phyloP scores from a whole-genome alignment of 2,888 invertebrate genomes.

The Toxonevra muliebris region DNA sequence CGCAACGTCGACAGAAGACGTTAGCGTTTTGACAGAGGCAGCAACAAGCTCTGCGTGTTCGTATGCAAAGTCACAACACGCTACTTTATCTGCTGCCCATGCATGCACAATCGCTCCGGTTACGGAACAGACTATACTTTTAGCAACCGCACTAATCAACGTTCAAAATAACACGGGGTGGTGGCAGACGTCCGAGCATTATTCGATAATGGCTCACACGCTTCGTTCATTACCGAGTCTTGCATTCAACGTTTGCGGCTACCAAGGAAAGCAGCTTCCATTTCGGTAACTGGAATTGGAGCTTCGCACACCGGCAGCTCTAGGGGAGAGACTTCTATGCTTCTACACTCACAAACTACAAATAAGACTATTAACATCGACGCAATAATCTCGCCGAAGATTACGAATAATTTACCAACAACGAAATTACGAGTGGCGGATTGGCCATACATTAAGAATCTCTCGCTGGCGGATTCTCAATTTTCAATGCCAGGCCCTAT shows the following conservation, averaged over 20 bases:
- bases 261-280: conserved; percentile 17
- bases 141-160: conserved; percentile 8
- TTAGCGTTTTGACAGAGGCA: background rate
- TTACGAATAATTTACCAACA: conserved; percentile 34
- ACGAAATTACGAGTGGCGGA: conserved; percentile 3
- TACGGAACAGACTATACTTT: background rate
- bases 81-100: background rate
- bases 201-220: too few species aligned
- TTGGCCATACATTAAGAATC: conserved; percentile 27
- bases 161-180: conserved; percentile 3
- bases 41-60: background rate
- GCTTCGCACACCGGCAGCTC: conserved; percentile 16
- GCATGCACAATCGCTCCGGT: background rate
- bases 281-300: conserved; percentile 32
- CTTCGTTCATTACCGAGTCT: conserved; percentile 32
- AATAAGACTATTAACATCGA: conserved; percentile 19
- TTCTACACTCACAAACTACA: conserved; percentile 12
- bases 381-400: conserved; percentile 28
- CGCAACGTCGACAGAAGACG: too few species aligned
- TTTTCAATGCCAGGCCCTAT: conserved; percentile 21
- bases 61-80: background rate
- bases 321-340: conserved; percentile 21
- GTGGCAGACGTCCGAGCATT: too few species aligned
- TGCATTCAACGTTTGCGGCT: conserved; percentile 31
- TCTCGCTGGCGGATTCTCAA: conserved; percentile 33